Evolutionary conservation across 2,888 invertebrate genomes (phyloP), one percentile per base, ranked within the genome.

Genomic region (Phengaris arion): DNA sequence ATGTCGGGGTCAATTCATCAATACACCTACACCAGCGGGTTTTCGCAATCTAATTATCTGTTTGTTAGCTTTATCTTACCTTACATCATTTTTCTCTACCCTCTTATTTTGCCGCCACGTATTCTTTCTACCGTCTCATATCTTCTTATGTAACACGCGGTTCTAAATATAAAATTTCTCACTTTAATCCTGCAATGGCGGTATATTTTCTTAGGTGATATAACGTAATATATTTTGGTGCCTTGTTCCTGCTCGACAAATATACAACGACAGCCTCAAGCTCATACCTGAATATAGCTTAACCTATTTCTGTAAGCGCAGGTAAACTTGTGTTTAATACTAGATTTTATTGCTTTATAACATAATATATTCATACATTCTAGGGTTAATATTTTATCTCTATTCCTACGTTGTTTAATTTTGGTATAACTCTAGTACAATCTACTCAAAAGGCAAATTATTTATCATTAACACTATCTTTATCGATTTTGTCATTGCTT

Each of bases 241-340:
- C 46, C 59, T 52, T 72, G 72, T 52, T 72, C 22, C 12, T 7
- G 54, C 35, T 13, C 35, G 72, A 72, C 52, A 54, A 72, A 70
- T 70, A 70, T 70, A 48, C 48, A 70, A 70, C 70, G 51, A 51
- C 72, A n/a, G 35, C 35, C 35, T 35, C 35, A 35, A 35, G 22
- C 52, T 72, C 52, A 72, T 64, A 64, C 64, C 52, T 52, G 48
- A 70, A 22, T 72, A 35, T 48, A 52, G 72, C 72, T 72, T 54
- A 54, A 72, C 72, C 72, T 52, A 72, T 52, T 72, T 72, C 72
- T 52, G 35, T 52, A 35, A 70, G 22, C 35, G 35, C 45, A 2
- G 70, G 70, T 64, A 64, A 64, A 64, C 48, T 48, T 48, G 48
- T 0, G 2, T 45, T 35, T 64, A 45, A 64, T 64, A 64, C 64